Base-by-base conservation (phyloP, 1,140 invertebrate genomes). In the Polypedilum vanderplanki region DNA sequence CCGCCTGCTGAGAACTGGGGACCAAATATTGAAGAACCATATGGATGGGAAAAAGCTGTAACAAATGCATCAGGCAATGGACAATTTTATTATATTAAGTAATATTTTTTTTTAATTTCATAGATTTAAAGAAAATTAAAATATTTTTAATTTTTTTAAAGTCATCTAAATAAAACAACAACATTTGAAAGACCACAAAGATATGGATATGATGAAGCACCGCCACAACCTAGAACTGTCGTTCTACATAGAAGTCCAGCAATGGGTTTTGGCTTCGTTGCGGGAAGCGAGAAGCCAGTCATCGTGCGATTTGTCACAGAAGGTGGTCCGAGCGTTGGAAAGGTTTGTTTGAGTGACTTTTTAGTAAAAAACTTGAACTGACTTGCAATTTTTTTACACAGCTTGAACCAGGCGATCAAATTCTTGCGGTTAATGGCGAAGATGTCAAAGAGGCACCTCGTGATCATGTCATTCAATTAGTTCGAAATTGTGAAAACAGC, bases 221-320 rank as follows among this genome's bases (percentile, higher is more conserved):
- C 89, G 0, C 93, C 93, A 0, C 88, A 91, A 76, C 93, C 93
- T 0, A 82, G 94, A 3, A 85, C 88, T 15, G 90, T 96, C 7
- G 86, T 87, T 73, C 84, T 97, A 40, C 84, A 87, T 74, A 83
- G 94, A 73, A 90, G 89, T 79, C 85, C 89, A 0, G 88, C 91
- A 46, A 86, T 95, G 57, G 94, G 94, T 0, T 97, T 96, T 81
- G 95, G 95, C 0, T 97, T 97, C 82, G 94, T 97, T 1, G 95
- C 95, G 1, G 94, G 95, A 0, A 94, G 92, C 46, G 94, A 97
- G 81, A 89, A 90, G 77, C 95, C 95, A 0, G 94, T 96, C 5
- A 91, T 96, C 64, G 94, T 97, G 7, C 88, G 95, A 75, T 93
- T 92, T 78, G 91, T 93, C 7, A 93, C 91, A 0, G 88, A 91